Conservation (phyloP, 2,797 vertebrate species). For the Tympanoctomys barrerae region DNA sequence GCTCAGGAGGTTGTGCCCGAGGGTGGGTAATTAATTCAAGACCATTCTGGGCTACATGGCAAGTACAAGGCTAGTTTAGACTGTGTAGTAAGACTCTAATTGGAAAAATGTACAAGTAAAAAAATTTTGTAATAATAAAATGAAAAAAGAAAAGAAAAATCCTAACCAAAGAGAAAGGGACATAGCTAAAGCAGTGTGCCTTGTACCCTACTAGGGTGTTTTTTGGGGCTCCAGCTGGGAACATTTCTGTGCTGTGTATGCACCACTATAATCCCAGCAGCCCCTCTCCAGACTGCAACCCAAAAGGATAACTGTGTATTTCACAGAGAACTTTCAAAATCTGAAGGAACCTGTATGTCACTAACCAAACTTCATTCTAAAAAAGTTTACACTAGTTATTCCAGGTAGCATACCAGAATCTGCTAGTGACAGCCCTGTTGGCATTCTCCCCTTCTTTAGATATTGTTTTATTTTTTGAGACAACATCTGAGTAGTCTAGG, state of each 20-base stretch:
- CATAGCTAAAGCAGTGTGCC: background rate
- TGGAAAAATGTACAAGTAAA: background rate
- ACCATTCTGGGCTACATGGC: background rate
- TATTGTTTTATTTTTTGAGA: background rate
- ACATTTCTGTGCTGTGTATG: background rate
- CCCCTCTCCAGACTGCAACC: background rate
- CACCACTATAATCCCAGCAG: background rate
- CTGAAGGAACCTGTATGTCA: background rate
- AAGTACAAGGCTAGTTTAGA: background rate
- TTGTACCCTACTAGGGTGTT: background rate
- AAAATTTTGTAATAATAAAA: background rate
- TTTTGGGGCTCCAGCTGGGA: background rate
- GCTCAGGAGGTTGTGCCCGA: background rate
- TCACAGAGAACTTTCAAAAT: background rate
- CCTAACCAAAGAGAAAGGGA: background rate
- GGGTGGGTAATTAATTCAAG: background rate
- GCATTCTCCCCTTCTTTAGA: background rate
- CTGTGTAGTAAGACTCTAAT: background rate
- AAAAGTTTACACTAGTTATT: background rate
- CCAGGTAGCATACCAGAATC: background rate
- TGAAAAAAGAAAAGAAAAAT: background rate
- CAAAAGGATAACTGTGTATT: background rate
- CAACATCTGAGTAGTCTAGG: background rate
- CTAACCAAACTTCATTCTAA: background rate
- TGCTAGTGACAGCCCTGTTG: background rate